Evolutionary conservation across 2,888 invertebrate genomes (phyloP).

Genomic region (Dynastes tityus): DNA sequence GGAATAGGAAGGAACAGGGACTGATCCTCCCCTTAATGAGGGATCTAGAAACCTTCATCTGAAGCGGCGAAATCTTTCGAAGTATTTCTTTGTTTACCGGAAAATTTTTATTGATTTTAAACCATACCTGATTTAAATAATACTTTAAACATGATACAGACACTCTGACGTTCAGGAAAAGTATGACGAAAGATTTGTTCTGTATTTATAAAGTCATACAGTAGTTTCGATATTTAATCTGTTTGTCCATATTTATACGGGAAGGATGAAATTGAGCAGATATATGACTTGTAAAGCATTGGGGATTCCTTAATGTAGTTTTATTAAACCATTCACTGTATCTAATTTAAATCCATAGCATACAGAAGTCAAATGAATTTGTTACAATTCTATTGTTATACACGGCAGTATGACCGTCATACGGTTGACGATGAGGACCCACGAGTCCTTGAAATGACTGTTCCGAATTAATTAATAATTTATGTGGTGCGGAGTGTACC

Average conservation of each 20-base stretch:
- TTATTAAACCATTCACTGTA: conserved; percentile 48
- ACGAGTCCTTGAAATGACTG: too few species aligned
- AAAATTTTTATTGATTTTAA: not conserved
- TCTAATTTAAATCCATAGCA: too few species aligned
- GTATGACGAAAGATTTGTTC: conserved; percentile 5
- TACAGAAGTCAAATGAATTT: too few species aligned
- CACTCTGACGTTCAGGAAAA: not conserved
- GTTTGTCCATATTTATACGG: conserved; percentile 10
- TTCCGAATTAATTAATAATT: too few species aligned
- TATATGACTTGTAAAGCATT: conserved; percentile 24
- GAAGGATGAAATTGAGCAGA: conserved; percentile 23
- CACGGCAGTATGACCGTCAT: too few species aligned
- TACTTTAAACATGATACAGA: conserved; percentile 35
- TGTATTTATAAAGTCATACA: conserved; percentile 40
- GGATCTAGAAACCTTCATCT: too few species aligned
- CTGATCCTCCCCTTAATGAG: too few species aligned
- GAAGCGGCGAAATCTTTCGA: not conserved
- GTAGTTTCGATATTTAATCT: conserved; percentile 47
- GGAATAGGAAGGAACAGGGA: too few species aligned
- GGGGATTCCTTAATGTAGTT: conserved; percentile 30
- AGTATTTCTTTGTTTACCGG: conserved; percentile 22
- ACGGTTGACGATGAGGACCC: too few species aligned
- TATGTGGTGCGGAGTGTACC: too few species aligned
- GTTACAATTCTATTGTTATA: too few species aligned
- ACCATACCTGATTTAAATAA: conserved; percentile 42